Percentiles rank a stretch among this genome's conserved stretches.
phyloP scores from a whole-genome alignment of 2,888 invertebrate species.

The Aphrophora alni region DNA sequence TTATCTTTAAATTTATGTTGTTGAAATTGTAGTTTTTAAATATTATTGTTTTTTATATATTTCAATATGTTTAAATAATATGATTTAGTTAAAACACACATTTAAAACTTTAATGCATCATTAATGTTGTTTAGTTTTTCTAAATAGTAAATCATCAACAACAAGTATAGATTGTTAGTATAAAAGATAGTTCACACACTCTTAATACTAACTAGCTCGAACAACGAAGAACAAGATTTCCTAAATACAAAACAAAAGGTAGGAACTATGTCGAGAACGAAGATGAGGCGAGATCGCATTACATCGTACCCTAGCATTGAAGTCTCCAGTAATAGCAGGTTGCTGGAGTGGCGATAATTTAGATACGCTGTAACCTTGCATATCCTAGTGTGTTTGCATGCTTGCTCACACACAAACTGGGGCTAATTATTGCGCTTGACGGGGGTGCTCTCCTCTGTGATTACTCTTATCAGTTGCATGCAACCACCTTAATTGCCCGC shows the following conservation, averaged over 20 bases:
- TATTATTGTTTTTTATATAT: too few relatives aligned
- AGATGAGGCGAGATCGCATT: too few relatives aligned
- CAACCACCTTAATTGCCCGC: constrained; percentile 9
- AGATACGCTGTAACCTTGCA: not conserved
- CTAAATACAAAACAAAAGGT: not conserved
- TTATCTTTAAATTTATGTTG: too few relatives aligned
- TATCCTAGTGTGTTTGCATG: not conserved
- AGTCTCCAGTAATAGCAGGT: constrained; percentile 4
- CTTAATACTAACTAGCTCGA: not conserved
- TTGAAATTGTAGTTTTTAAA: too few relatives aligned
- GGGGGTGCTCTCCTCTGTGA: not conserved
- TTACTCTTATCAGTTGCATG: constrained; percentile 5
- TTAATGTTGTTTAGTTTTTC: too few relatives aligned
- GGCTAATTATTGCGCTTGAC: constrained; percentile 1
- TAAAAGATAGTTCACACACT: not conserved
- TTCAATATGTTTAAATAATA: too few relatives aligned
- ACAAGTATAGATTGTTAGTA: too few relatives aligned
- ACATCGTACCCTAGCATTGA: not conserved
- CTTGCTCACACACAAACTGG: not conserved
- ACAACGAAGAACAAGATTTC: not conserved
- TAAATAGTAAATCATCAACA: too few relatives aligned
- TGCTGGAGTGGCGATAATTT: not conserved
- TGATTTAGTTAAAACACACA: too few relatives aligned
- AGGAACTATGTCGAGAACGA: not conserved
- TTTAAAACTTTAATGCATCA: too few relatives aligned